These are phyloP conservation scores for Sturnus vulgaris DNA, from an alignment of 2,113 vertebrate genomes.

Conservation along the genomic window DNA sequence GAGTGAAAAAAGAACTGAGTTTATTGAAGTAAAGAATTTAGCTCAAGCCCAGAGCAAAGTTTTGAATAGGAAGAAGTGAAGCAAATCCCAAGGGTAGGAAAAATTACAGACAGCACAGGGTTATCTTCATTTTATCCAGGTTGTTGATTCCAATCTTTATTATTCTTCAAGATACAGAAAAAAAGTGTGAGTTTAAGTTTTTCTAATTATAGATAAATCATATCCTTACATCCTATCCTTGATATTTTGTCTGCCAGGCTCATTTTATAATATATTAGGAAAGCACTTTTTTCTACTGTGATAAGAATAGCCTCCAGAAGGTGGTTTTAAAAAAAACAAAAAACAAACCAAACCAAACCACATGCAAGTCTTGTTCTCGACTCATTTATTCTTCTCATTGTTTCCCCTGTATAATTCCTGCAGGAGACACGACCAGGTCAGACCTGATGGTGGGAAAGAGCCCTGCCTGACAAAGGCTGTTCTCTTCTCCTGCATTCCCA, in stretches of 20 bases:
- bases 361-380: background rate
- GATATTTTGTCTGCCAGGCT: background rate
- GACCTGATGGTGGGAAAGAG: constrained; percentile 48
- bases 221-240: background rate
- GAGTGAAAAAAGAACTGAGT: background rate
- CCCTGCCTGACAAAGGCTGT: background rate
- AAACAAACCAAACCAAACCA: background rate
- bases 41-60: background rate
- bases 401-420: background rate
- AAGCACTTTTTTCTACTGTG: background rate
- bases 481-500: background rate
- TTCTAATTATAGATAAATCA: background rate
- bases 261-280: background rate
- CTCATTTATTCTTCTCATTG: background rate
- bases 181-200: background rate
- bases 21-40: background rate
- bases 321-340: background rate
- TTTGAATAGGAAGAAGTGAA: background rate
- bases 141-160: background rate
- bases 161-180: background rate
- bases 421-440: constrained; percentile 6
- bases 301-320: background rate
- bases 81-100: background rate
- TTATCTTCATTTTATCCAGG: background rate
- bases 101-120: background rate